A percentile compares a stretch with the other conserved stretches of the same genome.
These are phyloP conservation scores for Oceanodroma leucorhoa DNA, from an alignment of 2,797 vertebrate genomes.

Conservation along the genomic window DNA sequence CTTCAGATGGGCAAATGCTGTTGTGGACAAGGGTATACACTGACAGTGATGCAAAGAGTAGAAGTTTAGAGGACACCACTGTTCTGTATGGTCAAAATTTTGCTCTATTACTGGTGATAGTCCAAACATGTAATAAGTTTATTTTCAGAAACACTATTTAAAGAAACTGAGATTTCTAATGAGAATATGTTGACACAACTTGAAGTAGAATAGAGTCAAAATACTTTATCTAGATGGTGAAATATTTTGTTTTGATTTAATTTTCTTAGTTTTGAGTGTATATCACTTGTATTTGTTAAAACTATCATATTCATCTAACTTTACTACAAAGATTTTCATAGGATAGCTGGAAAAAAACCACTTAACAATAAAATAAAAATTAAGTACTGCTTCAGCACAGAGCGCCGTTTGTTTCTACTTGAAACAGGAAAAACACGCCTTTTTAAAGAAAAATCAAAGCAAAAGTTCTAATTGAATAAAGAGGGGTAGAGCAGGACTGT, in stretches of 20 bases:
- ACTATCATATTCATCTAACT: not conserved
- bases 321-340: not conserved
- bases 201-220: not conserved
- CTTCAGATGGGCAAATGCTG: not conserved
- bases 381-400: not conserved
- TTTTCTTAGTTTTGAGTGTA: not conserved
- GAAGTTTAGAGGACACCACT: not conserved
- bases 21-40: not conserved
- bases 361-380: not conserved
- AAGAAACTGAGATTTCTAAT: not conserved
- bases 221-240: not conserved
- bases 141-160: not conserved
- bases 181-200: not conserved
- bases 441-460: not conserved
- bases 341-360: not conserved
- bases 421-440: not conserved
- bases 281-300: not conserved
- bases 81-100: not conserved
- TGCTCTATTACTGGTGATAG: not conserved
- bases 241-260: not conserved
- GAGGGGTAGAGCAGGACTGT: not conserved
- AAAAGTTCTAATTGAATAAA: not conserved
- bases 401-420: not conserved
- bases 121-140: not conserved
- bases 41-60: not conserved